Conservation (phyloP, 2,888 invertebrate genomes). For the Tiphia femorata region DNA sequence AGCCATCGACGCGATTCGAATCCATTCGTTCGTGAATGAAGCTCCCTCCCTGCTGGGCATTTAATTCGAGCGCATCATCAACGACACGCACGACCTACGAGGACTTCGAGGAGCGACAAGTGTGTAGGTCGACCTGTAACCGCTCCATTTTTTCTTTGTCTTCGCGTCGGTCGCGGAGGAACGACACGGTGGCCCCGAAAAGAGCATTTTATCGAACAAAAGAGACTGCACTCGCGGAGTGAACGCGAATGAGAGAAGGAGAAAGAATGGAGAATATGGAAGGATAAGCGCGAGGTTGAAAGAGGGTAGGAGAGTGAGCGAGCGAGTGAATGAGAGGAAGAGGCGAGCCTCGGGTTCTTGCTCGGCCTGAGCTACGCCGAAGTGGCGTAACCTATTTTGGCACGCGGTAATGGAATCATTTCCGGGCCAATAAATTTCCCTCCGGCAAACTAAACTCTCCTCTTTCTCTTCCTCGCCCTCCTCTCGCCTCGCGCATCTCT, state of each 20-base stretch:
- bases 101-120: too few relatives aligned
- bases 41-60: too few relatives aligned
- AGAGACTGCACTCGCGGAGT: background rate
- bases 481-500: background rate
- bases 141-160: too few relatives aligned
- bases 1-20: too few relatives aligned
- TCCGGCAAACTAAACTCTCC: constrained; percentile 5
- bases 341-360: background rate
- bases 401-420: constrained; percentile 12
- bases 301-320: background rate
- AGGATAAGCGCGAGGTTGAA: background rate
- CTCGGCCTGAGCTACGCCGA: background rate
- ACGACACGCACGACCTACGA: too few relatives aligned
- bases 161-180: too few relatives aligned
- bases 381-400: constrained; percentile 9
- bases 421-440: constrained; percentile 9
- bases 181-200: too few relatives aligned
- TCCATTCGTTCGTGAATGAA: too few relatives aligned
- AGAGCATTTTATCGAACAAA: background rate
- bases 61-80: too few relatives aligned
- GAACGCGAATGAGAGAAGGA: too few relatives aligned
- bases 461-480: background rate
- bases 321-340: background rate
- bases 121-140: too few relatives aligned
- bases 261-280: too few relatives aligned